Evolutionary conservation across 2,113 vertebrate species (phyloP), one percentile per base, ranked within the genome.

Genomic region (Perca flavescens): DNA sequence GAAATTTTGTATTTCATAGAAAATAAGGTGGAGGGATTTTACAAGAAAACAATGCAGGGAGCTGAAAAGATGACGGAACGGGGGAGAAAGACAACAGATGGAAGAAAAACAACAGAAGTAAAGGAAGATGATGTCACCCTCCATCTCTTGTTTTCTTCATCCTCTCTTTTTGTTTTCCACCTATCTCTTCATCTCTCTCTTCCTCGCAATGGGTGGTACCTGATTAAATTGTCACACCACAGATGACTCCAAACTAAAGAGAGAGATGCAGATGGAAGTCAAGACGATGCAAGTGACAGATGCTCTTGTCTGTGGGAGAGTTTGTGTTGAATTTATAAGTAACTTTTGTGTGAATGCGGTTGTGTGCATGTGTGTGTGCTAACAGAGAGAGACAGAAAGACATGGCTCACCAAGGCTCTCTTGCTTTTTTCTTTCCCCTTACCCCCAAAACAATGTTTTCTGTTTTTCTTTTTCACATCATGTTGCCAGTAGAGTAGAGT

Each of bases 201-300:
- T 80, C 46, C 53, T 77, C 56, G 4, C 75, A 76, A 53, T 61
- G 62, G 79, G 83, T 85, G 87, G 74, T 79, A 77, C 81, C 80
- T 86, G 86, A 93, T 93, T 92, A 92, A 90, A 81, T 71, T 84
- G 80, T 89, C 83, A 84, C 74, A 56, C 62, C 63, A 69, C 86
- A 88, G 79, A 82, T 91, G 75, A 82, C 63, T 79, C 63, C 67
- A 49, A 84, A 76, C 62, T 19, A 28, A 17, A 56, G 61, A 69
- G 16, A 71, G 57, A 67, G 68, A 80, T 67, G 43, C 66, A 60
- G 40, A 79, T 40, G 21, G 49, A 75, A 61, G 61, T 21, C 28
- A 43, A 62, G 50, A 79, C 12, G 3, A 34, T 3, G 2, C 31
- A 10, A 31, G 17, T 70, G 71, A 79, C 78, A 78, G 76, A 85